Conservation (phyloP, 2,797 vertebrate genomes). For the Hapalemur alaotrensis region DNA sequence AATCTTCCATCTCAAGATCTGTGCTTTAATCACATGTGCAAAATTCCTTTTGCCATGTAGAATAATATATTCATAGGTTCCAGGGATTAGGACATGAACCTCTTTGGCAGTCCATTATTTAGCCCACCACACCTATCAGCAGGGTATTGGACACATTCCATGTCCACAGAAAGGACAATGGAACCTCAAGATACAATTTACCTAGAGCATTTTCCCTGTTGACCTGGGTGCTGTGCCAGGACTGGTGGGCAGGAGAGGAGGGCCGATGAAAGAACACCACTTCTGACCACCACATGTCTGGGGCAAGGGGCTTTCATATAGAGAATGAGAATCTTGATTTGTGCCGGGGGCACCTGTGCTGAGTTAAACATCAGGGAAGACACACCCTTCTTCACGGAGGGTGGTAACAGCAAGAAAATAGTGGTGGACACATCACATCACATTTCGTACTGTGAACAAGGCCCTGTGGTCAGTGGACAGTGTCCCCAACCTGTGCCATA, state of each 20-base stretch:
- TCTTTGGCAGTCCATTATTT: not conserved
- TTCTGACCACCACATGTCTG: not conserved
- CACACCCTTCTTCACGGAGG: not conserved
- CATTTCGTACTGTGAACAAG: not conserved
- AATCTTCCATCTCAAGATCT: not conserved
- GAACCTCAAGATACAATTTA: not conserved
- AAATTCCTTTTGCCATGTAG: not conserved
- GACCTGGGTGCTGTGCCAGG: not conserved
- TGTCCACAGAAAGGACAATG: not conserved
- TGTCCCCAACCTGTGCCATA: no score
- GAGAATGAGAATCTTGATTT: not conserved
- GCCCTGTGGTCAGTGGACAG: not conserved
- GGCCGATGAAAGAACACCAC: not conserved
- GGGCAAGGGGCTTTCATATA: not conserved
- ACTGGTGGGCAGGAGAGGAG: not conserved
- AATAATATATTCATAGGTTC: not conserved
- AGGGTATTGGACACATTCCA: not conserved
- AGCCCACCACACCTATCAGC: not conserved
- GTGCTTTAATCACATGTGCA: slow-evolving; percentile 1
- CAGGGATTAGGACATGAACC: not conserved
- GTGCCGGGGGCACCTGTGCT: not conserved
- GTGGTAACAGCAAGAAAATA: not conserved
- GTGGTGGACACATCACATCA: not conserved
- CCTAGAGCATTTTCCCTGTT: not conserved
- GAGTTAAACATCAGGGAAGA: not conserved